Evolutionary conservation across 2,888 invertebrate species (phyloP), one percentile per base, ranked within the genome.

Genomic region (Drosophila prolongata): DNA sequence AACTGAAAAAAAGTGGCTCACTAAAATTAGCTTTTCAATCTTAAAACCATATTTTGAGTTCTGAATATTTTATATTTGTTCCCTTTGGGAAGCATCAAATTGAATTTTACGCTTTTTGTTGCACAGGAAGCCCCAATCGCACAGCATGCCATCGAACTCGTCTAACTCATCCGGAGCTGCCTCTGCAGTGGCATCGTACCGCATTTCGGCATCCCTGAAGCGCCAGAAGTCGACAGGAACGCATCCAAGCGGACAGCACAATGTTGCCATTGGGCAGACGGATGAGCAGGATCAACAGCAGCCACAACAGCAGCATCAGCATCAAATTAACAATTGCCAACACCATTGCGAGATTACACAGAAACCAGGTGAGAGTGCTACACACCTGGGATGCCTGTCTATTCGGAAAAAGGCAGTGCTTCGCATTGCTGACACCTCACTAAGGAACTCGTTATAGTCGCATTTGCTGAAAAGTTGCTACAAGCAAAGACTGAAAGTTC

Each of bases 161-260:
- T 50, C 75, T 9, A 56, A 50, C 69, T 62, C 62, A 19, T 62
- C 64, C 6, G 40, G 47, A 9, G 50, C 62, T 16, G 46, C 67
- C 11, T 43, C 64, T 11, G 60, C 65, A 14, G 53, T 54, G 43
- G 34, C 66, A 13, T 65, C 75, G 35, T 90, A 89, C 78, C 88
- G 89, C 52, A 81, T 77, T 47, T 83, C 91, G 50, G 55, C 88
- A 58, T 80, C 90, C n/a, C 75, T 89, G 37, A 91, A 87, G 73
- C 87, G 90, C 55, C 90, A 90, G 71, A 90, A 89, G 59, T 89
- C 90, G 72, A 78, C 76, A 16, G 82, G 83, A 78, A 88, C 89
- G 61, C 91, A 92, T 57, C 80, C 90, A 35, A 91, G 90, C 77
- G 90, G 91, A 67, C 89, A 90, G 47, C 71, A 89, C 27, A 73